phyloP scores from a whole-genome alignment of 1,140 invertebrate species.

The Drosophila carrolli region DNA sequence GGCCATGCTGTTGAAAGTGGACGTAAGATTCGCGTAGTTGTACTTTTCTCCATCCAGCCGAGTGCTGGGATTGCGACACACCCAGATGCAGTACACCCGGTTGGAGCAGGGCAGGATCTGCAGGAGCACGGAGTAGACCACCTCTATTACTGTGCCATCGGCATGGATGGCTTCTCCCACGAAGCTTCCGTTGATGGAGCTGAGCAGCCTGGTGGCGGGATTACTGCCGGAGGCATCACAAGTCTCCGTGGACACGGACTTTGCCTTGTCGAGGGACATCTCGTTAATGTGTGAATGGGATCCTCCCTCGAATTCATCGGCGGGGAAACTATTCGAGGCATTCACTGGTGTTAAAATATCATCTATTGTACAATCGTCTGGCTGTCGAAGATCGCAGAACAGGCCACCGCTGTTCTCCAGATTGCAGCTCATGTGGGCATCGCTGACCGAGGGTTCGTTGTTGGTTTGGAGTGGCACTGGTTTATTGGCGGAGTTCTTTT shows the following conservation, averaged over 20 bases:
- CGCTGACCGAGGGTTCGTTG: conserved; percentile 14
- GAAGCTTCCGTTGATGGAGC: conserved; percentile 55
- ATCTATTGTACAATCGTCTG: conserved; percentile 38
- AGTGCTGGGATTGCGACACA: conserved; percentile 85
- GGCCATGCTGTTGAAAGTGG: conserved; percentile 85
- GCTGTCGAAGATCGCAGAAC: conserved; percentile 14
- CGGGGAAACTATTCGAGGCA: conserved; percentile 33
- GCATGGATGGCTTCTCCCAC: conserved; percentile 65
- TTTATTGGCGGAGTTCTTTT: conserved; percentile 22
- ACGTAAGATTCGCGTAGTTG: conserved; percentile 82
- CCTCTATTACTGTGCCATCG: conserved; percentile 58
- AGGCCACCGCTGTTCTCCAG: conserved; percentile 30
- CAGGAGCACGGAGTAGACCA: conserved; percentile 60
- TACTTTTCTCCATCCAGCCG: conserved; percentile 73
- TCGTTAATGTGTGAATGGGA: conserved; percentile 42
- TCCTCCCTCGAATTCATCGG: conserved; percentile 47
- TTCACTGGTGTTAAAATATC: conserved; percentile 57
- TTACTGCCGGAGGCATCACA: conserved; percentile 52
- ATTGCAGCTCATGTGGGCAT: conserved; percentile 16
- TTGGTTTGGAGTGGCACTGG: not conserved
- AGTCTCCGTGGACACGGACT: conserved; percentile 30
- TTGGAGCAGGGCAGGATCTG: conserved; percentile 78
- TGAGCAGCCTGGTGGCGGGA: conserved; percentile 34
- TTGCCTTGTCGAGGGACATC: conserved; percentile 26
- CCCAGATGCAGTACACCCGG: conserved; percentile 86